phyloP scores from a whole-genome alignment of 2,797 vertebrate species.

The Etheostoma nigrum region DNA sequence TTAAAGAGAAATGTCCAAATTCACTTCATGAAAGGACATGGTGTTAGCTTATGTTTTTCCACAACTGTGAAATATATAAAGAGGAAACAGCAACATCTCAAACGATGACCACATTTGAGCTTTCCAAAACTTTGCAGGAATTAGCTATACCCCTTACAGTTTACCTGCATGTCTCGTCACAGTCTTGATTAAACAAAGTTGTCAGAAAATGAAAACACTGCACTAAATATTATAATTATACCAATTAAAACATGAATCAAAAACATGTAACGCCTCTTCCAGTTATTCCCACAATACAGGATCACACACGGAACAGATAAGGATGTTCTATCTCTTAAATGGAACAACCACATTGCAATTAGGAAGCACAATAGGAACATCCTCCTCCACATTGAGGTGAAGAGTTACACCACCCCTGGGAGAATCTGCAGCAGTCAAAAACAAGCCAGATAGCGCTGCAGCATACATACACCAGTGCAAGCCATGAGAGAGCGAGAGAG shows the following conservation, averaged over 20 bases:
- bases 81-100: not conserved
- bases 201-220: constrained; percentile 14
- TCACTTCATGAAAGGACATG: not conserved
- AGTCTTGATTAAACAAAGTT: not conserved
- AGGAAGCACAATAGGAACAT: constrained; percentile 89
- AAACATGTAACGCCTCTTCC: constrained; percentile 1
- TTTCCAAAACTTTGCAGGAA: constrained; percentile 6
- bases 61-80: not conserved
- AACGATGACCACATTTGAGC: not conserved
- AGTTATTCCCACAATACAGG: constrained; percentile 45
- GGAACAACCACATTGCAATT: constrained; percentile 87
- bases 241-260: constrained; percentile 22
- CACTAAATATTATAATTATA: constrained; percentile 11
- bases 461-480: constrained; percentile 45
- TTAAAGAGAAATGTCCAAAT: constrained; percentile 1
- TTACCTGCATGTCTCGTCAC: not conserved
- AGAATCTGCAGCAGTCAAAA: constrained; percentile 79
- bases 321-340: constrained; percentile 80
- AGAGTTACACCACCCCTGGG: constrained; percentile 84
- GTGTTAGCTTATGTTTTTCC: not conserved
- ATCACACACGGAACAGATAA: constrained; percentile 70
- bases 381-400: constrained; percentile 83
- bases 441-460: constrained; percentile 76
- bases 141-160: constrained; percentile 6
- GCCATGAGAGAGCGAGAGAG: constrained; percentile 16